A percentile compares a stretch with the other conserved stretches of the same genome.
phyloP scores from a whole-genome alignment of 1,140 invertebrate genomes.

The Centruroides sculpturatus region DNA sequence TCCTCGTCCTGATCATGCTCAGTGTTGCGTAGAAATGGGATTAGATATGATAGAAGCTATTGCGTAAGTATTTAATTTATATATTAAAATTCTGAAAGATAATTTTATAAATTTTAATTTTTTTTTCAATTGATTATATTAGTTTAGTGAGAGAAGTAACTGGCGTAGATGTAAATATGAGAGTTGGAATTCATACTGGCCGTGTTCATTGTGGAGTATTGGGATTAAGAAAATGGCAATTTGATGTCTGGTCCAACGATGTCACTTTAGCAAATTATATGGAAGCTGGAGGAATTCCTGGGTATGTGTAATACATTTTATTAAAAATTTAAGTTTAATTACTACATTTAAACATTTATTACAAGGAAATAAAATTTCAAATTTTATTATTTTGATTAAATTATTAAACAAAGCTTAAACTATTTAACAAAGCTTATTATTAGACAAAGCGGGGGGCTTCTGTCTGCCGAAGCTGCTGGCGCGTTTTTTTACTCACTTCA shows the following conservation, averaged over 20 bases:
- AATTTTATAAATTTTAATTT: neutral
- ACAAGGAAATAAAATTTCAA: too few relatives aligned
- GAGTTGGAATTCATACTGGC: conserved; percentile 87
- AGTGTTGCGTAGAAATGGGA: conserved; percentile 90
- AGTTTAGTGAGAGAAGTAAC: conserved; percentile 76
- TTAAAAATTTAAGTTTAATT: too few relatives aligned
- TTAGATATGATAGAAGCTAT: conserved; percentile 94
- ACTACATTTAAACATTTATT: too few relatives aligned
- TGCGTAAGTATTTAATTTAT: conserved; percentile 48
- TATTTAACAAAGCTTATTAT: too few relatives aligned
- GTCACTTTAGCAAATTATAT: conserved; percentile 89
- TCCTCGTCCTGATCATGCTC: conserved; percentile 72
- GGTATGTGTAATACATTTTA: conserved; percentile 34
- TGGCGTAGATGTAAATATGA: conserved; percentile 84
- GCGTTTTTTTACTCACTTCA: too few relatives aligned
- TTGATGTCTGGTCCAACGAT: conserved; percentile 92
- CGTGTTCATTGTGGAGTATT: conserved; percentile 85
- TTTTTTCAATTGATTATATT: neutral
- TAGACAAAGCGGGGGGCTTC: too few relatives aligned
- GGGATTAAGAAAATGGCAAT: conserved; percentile 79
- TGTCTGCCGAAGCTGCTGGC: too few relatives aligned
- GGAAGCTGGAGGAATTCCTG: conserved; percentile 86
- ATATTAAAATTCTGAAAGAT: too few relatives aligned
- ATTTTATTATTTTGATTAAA: too few relatives aligned
- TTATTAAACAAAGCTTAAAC: too few relatives aligned